A percentile compares a stretch with the other conserved stretches of the same genome.
phyloP scores from a whole-genome alignment of 2,113 vertebrate genomes.

The Istiophorus platypterus region DNA sequence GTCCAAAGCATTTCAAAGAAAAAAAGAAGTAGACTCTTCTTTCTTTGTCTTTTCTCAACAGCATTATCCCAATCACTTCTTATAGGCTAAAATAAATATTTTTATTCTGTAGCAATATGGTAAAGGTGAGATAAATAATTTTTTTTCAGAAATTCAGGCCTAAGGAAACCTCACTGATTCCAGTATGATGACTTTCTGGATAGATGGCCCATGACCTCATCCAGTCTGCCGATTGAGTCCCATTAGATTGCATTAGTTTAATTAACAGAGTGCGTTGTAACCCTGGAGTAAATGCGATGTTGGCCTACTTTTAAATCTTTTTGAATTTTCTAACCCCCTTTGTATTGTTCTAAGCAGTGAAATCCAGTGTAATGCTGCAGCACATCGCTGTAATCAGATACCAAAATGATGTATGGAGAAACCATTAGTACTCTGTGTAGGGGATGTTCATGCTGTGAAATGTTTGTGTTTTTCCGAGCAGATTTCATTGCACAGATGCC shows the following conservation, averaged over 20 bases:
- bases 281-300: not conserved
- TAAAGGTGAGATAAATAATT: too few species aligned
- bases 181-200: not conserved
- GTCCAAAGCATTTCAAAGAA: too few species aligned
- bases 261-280: not conserved
- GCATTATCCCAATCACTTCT: not conserved
- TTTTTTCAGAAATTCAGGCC: not conserved
- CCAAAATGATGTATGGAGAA: not conserved
- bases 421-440: conserved; percentile 4
- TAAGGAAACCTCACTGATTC: not conserved
- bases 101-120: not conserved
- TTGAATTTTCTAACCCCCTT: not conserved
- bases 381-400: not conserved
- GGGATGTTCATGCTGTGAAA: not conserved
- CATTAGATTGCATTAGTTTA: conserved; percentile 1
- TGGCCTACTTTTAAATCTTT: conserved; percentile 1
- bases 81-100: not conserved
- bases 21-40: not conserved
- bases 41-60: not conserved
- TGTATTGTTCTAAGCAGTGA: not conserved
- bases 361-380: not conserved
- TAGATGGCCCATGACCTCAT: not conserved
- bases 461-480: conserved; percentile 19
- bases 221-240: not conserved
- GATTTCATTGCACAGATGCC: conserved; percentile 26